A percentile compares a stretch with the other conserved stretches of the same genome.
phyloP scores from a whole-genome alignment of 2,888 invertebrate genomes.

The Tryphoninae sp. region DNA sequence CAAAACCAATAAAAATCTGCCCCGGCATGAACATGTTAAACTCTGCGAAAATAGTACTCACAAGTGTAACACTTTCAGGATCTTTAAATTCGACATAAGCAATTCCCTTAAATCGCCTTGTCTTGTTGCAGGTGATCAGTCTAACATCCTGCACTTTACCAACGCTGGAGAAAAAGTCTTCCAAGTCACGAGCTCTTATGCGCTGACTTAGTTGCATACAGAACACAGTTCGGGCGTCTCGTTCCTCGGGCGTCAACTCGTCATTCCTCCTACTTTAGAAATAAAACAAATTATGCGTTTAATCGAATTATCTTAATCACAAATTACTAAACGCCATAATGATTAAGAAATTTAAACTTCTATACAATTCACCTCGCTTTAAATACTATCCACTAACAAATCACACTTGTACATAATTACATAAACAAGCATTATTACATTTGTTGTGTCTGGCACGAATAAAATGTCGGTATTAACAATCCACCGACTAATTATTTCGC shows the following conservation, averaged over 20 bases:
- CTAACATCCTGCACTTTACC: constrained; percentile 99
- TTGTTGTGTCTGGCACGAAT: constrained; percentile 45
- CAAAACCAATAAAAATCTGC: no score
- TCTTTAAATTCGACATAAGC: constrained; percentile 99
- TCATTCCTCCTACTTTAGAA: constrained; percentile 73
- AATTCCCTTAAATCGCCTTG: constrained; percentile 98
- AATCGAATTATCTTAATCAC: not conserved
- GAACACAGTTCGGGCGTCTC: constrained; percentile 99
- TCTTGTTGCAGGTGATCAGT: constrained; percentile 99
- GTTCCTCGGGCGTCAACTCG: constrained; percentile 96
- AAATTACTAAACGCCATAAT: constrained; percentile 3
- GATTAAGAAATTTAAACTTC: not conserved
- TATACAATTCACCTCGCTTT: constrained; percentile 6
- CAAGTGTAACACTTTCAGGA: constrained; percentile 97
- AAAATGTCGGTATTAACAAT: constrained; percentile 14
- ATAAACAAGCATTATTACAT: constrained; percentile 10
- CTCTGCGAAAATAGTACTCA: constrained; percentile 81
- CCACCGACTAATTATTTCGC: constrained; percentile 35
- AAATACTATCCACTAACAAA: no score
- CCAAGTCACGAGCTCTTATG: constrained; percentile 95
- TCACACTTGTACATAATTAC: constrained; percentile 11
- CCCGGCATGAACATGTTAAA: not conserved
- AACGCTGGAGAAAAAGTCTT: constrained; percentile 99
- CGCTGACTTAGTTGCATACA: constrained; percentile 99
- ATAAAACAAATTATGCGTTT: constrained; percentile 11